Evolutionary conservation across 1,140 invertebrate genomes (phyloP).

Genomic region (Pogonus chalceus): DNA sequence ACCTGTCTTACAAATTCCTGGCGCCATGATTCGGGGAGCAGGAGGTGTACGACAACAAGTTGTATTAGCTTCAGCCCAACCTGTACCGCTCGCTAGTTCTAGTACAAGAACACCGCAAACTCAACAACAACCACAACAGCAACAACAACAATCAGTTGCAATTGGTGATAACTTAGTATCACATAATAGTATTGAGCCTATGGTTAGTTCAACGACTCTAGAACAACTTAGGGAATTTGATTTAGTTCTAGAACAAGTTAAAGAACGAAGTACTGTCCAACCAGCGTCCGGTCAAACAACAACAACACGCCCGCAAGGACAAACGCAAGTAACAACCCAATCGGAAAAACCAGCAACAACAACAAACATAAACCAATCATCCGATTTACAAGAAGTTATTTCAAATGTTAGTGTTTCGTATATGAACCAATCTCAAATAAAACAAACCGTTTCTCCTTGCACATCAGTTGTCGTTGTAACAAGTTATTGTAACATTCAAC

Average conservation of each 20-base stretch:
- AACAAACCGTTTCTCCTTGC: constrained; percentile 39
- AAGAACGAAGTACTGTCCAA: constrained; percentile 57
- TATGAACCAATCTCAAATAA: constrained; percentile 35
- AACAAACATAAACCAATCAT: constrained; percentile 7
- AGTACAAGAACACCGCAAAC: constrained; percentile 36
- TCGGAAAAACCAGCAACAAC: constrained; percentile 18
- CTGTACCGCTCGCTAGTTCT: constrained; percentile 31
- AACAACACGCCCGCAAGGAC: constrained; percentile 23
- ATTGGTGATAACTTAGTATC: constrained; percentile 15
- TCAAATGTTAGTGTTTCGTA: constrained; percentile 36
- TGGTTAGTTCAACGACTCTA: constrained; percentile 44
- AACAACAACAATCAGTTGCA: neutral
- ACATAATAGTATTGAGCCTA: neutral
- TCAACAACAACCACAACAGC: too few relatives aligned
- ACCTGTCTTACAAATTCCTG: constrained; percentile 45
- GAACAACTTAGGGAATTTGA: constrained; percentile 74
- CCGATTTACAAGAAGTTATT: constrained; percentile 12
- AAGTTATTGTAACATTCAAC: constrained; percentile 43
- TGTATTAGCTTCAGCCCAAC: constrained; percentile 37
- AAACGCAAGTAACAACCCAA: neutral
- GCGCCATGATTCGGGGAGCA: constrained; percentile 42
- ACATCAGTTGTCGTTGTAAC: constrained; percentile 43
- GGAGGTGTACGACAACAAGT: constrained; percentile 40
- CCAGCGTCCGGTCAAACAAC: constrained; percentile 26
- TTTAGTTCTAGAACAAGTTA: constrained; percentile 69